Evolutionary conservation across 1,140 invertebrate species (phyloP), one percentile per base, ranked within the genome.

Genomic region (Potamilus streckersoni): DNA sequence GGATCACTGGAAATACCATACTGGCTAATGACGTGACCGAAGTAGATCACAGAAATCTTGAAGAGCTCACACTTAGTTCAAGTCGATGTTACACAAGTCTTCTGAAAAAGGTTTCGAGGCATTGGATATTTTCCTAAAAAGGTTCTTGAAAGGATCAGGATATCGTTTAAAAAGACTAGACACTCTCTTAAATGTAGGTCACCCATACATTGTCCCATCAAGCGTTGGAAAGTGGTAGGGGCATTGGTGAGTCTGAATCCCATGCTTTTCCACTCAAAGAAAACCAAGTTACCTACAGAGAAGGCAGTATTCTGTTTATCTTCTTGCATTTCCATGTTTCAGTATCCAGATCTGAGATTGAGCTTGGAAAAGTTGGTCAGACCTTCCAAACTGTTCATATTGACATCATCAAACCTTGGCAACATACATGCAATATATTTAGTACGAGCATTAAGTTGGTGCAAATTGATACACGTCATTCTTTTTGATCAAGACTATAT

Each of bases 191-290:
- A 59, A 56, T 69, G 55, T 12, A 80, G 27, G 60, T 78, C 72
- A 31, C 67, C 57, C 55, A 82, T 70, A 49, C 86, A 70, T 57
- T 75, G 69, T 55, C 86, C 84, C 70, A 90, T 85, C 13, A 88
- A 74, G 58, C 87, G 49, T 67, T 87, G 85, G 73, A 89, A 89
- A 0, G 88, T 90, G 5, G 89, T 86, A 16, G 83, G 86, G 4
- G 87, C 86, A 59, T 89, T 89, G 4, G 73, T 76, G 0, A 92
- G 76, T 0, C 90, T 91, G 80, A 91, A 91, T 0, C 90, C 88
- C 88, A 92, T 89, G 0, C 80, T 62, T 13, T 66, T 84, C 67
- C 82, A 88, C 72, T 85, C 81, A 74, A 80, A 89, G n/a, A 73
- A 72, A 16, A 71, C 71, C 14, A 73, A 49, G 38, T 38, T 61